A percentile compares a stretch with the other conserved stretches of the same genome.
These are phyloP conservation scores for Amblyjoppa proteus DNA, from an alignment of 2,888 invertebrate species.

Conservation along the genomic window DNA sequence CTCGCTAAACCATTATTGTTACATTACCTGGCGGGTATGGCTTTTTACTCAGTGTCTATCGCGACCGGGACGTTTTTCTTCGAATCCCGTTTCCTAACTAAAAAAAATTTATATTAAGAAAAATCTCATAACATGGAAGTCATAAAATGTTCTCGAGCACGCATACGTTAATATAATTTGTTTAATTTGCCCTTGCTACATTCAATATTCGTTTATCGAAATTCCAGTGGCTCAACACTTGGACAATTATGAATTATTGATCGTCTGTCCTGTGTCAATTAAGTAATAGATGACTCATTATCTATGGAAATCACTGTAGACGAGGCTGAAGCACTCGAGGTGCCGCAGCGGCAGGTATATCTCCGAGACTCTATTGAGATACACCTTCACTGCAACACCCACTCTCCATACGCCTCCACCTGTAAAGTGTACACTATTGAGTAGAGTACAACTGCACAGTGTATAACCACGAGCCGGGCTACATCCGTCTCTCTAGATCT, in stretches of 20 bases:
- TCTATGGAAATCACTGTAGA: conserved; percentile 11
- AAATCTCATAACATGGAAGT: neutral
- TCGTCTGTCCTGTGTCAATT: neutral
- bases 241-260: conserved; percentile 8
- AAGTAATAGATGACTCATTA: conserved; percentile 33
- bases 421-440: neutral
- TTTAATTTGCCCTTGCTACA: neutral
- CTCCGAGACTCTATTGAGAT: conserved; percentile 2
- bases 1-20: conserved; percentile 54
- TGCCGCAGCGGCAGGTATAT: neutral
- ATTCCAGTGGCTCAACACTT: neutral
- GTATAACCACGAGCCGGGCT: neutral
- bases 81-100: neutral
- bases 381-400: conserved; percentile 16
- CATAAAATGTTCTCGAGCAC: neutral
- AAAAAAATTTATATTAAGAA: neutral
- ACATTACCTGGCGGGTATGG: neutral
- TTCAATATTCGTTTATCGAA: neutral
- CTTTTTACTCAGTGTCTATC: conserved; percentile 17
- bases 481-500: conserved; percentile 27
- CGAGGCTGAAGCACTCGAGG: conserved; percentile 19
- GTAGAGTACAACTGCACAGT: neutral
- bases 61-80: neutral
- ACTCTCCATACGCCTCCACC: conserved; percentile 13
- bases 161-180: neutral